These are phyloP conservation scores for Rhagonycha fulva DNA, from an alignment of 2,888 invertebrate species.

Conservation along the genomic window DNA sequence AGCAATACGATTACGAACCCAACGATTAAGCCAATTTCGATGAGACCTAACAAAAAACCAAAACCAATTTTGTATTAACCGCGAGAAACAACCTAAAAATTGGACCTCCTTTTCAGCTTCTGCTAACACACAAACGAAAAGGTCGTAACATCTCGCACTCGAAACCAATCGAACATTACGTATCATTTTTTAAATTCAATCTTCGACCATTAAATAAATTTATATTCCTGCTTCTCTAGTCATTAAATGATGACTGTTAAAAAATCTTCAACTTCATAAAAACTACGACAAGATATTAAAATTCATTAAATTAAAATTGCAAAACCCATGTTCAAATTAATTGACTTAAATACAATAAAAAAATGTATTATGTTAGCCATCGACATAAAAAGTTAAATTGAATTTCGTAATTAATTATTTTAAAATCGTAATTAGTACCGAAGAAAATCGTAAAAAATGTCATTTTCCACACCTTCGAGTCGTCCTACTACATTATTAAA, in stretches of 20 bases:
- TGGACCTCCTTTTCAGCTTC: constrained; percentile 21
- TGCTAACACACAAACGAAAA: constrained; percentile 14
- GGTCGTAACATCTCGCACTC: neutral
- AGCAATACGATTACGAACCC: constrained; percentile 48
- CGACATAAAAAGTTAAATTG: neutral
- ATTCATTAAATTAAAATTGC: constrained; percentile 5
- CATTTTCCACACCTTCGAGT: neutral
- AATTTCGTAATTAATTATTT: neutral
- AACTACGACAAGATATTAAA: neutral
- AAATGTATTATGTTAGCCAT: neutral
- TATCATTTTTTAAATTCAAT: neutral
- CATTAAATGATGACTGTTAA: constrained; percentile 3
- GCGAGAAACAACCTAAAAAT: constrained; percentile 30
- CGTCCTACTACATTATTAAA: neutral
- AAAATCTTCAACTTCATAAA: neutral
- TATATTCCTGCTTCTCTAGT: constrained; percentile 3
- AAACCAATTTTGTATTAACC: constrained; percentile 50
- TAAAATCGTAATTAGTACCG: neutral
- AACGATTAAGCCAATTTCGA: constrained; percentile 52
- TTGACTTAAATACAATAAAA: constrained; percentile 2
- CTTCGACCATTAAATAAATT: neutral
- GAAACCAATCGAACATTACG: neutral
- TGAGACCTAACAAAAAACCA: constrained; percentile 48
- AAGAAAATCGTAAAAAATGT: neutral
- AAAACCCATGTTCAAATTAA: constrained; percentile 1